Evolutionary conservation across 1,140 invertebrate species (phyloP), one percentile per base, ranked within the genome.

Genomic region (Sycophaga agraensis): DNA sequence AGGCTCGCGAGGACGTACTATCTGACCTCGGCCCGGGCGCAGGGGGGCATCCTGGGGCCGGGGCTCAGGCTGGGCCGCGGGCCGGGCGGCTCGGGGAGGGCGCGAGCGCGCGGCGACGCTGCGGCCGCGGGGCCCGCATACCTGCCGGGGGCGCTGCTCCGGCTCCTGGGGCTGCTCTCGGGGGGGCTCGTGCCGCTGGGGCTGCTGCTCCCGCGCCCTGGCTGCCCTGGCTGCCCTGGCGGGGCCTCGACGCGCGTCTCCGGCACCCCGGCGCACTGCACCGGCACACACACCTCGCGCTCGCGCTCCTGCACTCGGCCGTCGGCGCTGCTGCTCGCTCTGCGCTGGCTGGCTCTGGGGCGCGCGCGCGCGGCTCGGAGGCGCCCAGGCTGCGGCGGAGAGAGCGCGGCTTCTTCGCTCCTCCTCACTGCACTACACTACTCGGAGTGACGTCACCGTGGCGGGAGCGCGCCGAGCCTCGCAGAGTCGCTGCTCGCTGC

Each of bases 401-500:
- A n/a, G n/a, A n/a, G n/a, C n/a, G n/a, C n/a, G n/a, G n/a, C n/a
- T n/a, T n/a, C n/a, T n/a, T 65, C 65, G 76, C 76, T 81, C 78
- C 77, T 79, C 71, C 75, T 81, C 77, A 78, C 76, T 81, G 79
- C 81, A 81, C 79, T 82, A 82, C 80, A 76, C 80, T 82, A 82
- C 78, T 74, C 74, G 53, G 72, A 82, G 77, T 82, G 81, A 82
- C 81, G 81, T 82, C 81, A 82, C 79, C 77, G 74, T 81, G 79
- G 80, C 81, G 81, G 81, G 80, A 78, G 76, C 71, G 70, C 67
- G 74, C 62, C 68, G 71, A 55, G 73, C 76, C 76, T 77, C 74
- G 28, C 77, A 69, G 66, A 70, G 74, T 73, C 76, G 73, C 64
- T 46, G 64, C 48, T 34, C 14, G 22, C 19, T 6, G 31, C 49